Conservation (phyloP, 2,797 vertebrate genomes). For the Leptatherina wallacei region DNA sequence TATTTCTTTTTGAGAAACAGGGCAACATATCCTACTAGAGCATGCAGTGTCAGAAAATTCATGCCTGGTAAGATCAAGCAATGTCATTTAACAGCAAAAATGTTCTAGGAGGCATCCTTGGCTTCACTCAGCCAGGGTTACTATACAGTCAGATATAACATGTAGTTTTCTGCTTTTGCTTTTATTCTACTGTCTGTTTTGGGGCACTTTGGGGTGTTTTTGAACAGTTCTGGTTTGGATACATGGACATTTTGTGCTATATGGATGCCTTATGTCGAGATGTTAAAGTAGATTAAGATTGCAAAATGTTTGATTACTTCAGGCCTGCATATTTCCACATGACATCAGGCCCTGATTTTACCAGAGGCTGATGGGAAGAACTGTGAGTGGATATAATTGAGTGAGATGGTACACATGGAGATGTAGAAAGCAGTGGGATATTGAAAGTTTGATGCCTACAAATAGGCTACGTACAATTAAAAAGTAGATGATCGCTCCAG, state of each 20-base stretch:
- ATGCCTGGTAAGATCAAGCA: conserved; percentile 40
- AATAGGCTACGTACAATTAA: background rate
- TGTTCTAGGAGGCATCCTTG: background rate
- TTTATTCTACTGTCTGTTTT: background rate
- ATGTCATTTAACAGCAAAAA: background rate
- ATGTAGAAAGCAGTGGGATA: conserved; percentile 8
- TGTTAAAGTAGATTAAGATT: background rate
- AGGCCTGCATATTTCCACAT: background rate
- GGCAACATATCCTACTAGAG: conserved; percentile 33
- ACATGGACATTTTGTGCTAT: background rate
- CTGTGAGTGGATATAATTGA: conserved; percentile 1
- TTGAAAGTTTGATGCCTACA: conserved; percentile 7
- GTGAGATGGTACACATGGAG: conserved; percentile 4
- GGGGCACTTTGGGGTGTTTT: background rate
- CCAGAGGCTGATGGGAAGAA: conserved; percentile 4
- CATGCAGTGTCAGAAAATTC: conserved; percentile 26
- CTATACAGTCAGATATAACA: background rate
- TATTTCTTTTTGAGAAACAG: conserved; percentile 27
- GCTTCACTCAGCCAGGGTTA: background rate
- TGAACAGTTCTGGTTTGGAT: background rate
- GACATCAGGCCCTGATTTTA: background rate
- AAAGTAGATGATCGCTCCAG: conserved; percentile 1
- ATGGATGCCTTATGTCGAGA: background rate
- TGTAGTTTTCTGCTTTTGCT: background rate
- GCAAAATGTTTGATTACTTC: background rate